Conservation (phyloP, 2,888 invertebrate species). For the Mimumesa dahlbomi region DNA sequence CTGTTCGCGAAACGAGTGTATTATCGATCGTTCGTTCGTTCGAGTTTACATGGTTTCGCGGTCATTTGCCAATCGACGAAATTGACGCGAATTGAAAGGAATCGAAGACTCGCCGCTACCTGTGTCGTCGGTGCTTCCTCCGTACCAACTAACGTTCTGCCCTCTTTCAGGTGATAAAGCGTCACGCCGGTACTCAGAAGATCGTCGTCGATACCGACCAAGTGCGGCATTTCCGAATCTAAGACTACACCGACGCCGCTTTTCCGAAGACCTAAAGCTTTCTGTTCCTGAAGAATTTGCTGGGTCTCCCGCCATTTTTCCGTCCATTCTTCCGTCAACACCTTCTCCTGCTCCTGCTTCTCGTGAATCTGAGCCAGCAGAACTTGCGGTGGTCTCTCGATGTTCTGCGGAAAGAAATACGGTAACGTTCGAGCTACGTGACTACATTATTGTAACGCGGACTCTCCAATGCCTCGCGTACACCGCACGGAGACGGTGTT, state of each 20-base stretch:
- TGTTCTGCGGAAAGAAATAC: constrained; percentile 72
- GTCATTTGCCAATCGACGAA: too few species aligned
- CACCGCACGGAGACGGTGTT: neutral
- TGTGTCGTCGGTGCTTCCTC: constrained; percentile 84
- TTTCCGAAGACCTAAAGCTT: constrained; percentile 91
- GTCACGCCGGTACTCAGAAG: constrained; percentile 94
- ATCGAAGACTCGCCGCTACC: constrained; percentile 46
- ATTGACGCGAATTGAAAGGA: neutral
- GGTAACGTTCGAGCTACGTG: neutral
- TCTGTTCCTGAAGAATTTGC: constrained; percentile 92
- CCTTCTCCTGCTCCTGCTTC: constrained; percentile 94
- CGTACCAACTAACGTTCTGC: constrained; percentile 91
- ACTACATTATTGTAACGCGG: neutral
- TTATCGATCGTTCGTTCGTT: neutral
- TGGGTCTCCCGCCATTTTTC: constrained; percentile 96
- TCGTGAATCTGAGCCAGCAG: constrained; percentile 90
- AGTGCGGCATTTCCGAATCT: constrained; percentile 95
- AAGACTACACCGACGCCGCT: constrained; percentile 93
- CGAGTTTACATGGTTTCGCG: neutral
- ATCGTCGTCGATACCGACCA: constrained; percentile 95
- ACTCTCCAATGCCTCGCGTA: neutral
- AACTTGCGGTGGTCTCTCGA: constrained; percentile 84
- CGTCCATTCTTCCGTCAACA: constrained; percentile 94
- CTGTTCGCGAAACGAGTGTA: constrained; percentile 76
- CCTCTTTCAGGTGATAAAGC: constrained; percentile 94